Evolutionary conservation across 2,888 invertebrate species (phyloP), one percentile per base, ranked within the genome.

Genomic region (Chymomyza fuscimana): DNA sequence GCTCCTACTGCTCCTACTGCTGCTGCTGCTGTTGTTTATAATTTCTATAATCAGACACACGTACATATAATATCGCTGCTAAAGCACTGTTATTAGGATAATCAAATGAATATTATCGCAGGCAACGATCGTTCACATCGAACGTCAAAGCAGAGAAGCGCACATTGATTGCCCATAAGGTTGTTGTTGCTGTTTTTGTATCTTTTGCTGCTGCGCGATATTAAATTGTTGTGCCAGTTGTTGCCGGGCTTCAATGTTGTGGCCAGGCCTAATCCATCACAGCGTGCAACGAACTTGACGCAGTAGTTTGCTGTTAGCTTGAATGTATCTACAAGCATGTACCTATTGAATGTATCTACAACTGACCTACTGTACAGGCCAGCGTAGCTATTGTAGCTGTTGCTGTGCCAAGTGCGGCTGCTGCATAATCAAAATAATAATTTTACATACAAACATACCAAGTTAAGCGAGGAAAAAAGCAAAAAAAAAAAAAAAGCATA

Each of bases 1-100:
- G 40, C 12, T 65, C 46, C 12, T 58, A 4, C 32, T 32, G 32
- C 32, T 32, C 7, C 32, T 32, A 32, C 32, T 5, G 32, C 32
- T 9, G 7, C 32, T 32, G 12, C 40, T 46, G 40, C 60, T 72
- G 73, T 68, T 72, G 72, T 72, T 70, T 79, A 82, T 91, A 91
- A 92, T 91, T 91, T 90, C 90, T 91, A 92, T 91, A 91, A 91
- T 91, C 91, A 91, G 91, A 80, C 87, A 90, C 91, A 92, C 92
- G 92, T 91, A 90, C 91, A 90, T 90, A 90, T 91, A 91, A 91
- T 91, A 91, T 91, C 85, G 89, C 73, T 75, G 86, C 88, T 89
- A 91, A 91, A 91, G 87, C 90, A 90, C 91, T 91, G 89, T 91
- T 91, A 91, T 91, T 91, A 92, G 89, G 89, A 90, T 92, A 92